These are phyloP conservation scores for Centroberyx gerrardi DNA, from an alignment of 2,797 vertebrate species.

Conservation along the genomic window DNA sequence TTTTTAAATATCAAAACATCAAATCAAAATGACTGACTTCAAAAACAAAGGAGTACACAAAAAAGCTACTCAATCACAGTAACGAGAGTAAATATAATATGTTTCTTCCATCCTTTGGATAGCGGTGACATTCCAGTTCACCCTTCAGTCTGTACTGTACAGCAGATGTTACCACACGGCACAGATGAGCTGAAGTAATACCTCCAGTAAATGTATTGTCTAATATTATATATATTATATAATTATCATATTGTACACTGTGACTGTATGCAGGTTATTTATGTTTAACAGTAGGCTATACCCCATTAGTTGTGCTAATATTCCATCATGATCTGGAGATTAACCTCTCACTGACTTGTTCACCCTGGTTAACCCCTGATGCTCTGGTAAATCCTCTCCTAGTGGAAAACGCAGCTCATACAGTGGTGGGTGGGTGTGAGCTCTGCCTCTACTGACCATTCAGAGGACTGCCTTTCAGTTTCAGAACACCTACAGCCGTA, in stretches of 20 bases:
- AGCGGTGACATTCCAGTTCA: background rate
- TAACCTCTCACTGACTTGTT: conserved; percentile 59
- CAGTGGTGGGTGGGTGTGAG: conserved; percentile 14
- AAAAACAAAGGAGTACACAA: background rate
- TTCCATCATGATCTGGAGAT: conserved; percentile 52
- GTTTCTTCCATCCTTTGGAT: conserved; percentile 8
- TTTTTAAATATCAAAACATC: too few relatives aligned
- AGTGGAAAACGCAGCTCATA: conserved; percentile 2
- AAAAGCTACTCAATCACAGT: background rate
- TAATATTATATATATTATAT: too few relatives aligned
- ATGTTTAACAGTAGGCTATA: conserved; percentile 18
- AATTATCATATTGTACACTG: background rate
- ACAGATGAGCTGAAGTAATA: conserved; percentile 20
- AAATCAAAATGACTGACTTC: too few relatives aligned
- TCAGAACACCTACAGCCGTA: conserved; percentile 12
- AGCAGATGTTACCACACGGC: conserved; percentile 24
- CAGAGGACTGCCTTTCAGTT: conserved; percentile 19
- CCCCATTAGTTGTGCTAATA: conserved; percentile 40
- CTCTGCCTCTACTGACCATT: background rate
- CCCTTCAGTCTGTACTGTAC: conserved; percentile 14
- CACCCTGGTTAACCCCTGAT: conserved; percentile 52
- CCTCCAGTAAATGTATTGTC: conserved; percentile 2
- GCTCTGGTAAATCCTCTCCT: conserved; percentile 37
- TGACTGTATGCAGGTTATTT: conserved; percentile 10
- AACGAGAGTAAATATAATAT: background rate